phyloP scores from a whole-genome alignment of 2,113 vertebrate genomes.

The Clarias gariepinus region DNA sequence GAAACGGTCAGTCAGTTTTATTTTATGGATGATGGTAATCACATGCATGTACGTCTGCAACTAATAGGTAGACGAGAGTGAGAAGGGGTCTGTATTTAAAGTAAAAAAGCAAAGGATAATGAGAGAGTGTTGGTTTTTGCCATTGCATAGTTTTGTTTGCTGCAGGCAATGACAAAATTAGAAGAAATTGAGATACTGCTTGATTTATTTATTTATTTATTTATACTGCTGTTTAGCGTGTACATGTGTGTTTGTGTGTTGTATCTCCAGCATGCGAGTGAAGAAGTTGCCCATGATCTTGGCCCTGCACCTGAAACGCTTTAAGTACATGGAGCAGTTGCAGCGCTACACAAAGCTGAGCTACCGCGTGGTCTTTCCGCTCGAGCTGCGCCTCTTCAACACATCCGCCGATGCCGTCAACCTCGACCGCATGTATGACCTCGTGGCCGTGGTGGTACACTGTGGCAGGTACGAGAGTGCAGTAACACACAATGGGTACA shows the following conservation, averaged over 20 bases:
- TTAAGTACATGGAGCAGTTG: constrained; percentile 97
- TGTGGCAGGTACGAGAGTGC: constrained; percentile 83
- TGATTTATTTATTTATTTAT: not conserved
- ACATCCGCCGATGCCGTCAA: constrained; percentile 90
- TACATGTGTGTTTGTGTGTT: constrained; percentile 13
- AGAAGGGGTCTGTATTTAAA: not conserved
- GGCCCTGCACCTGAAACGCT: constrained; percentile 95
- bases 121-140: not conserved
- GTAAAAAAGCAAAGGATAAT: not conserved
- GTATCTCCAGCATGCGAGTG: constrained; percentile 86
- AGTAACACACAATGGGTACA: not conserved
- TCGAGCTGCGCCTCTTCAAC: constrained; percentile 95
- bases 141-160: not conserved
- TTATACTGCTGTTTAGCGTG: not conserved
- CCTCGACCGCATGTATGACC: constrained; percentile 95
- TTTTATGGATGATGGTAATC: not conserved
- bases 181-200: not conserved
- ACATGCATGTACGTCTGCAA: not conserved
- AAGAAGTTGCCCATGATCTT: constrained; percentile 97
- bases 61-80: not conserved
- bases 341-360: constrained; percentile 97
- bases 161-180: not conserved
- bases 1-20: constrained; percentile 80
- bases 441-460: constrained; percentile 94
- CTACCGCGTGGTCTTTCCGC: constrained; percentile 92